Evolutionary conservation across 2,888 invertebrate genomes (phyloP).

Genomic region (Nymphalis c-album): DNA sequence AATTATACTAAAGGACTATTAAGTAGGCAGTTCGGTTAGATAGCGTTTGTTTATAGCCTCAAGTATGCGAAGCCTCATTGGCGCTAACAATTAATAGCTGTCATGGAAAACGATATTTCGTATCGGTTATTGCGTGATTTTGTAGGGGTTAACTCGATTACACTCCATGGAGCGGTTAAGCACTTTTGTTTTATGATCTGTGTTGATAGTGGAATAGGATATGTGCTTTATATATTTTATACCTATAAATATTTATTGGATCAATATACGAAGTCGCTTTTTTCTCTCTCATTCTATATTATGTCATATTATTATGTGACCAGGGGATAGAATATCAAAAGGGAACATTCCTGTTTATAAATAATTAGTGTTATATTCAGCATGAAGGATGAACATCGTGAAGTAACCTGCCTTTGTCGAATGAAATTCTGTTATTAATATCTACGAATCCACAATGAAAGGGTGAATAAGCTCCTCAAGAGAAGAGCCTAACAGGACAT

Average conservation of each 20-base stretch:
- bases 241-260: slow-evolving; percentile 8
- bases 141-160: slow-evolving; percentile 71
- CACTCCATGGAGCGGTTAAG: slow-evolving; percentile 58
- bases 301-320: too few species aligned
- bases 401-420: too few species aligned
- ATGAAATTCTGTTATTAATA: too few species aligned
- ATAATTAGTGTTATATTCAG: too few species aligned
- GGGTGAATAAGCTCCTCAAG: too few species aligned
- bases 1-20: slow-evolving; percentile 64
- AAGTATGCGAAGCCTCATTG: slow-evolving; percentile 62
- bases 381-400: too few species aligned
- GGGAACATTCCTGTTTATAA: too few species aligned
- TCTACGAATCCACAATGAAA: too few species aligned
- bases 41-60: slow-evolving; percentile 64
- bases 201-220: slow-evolving; percentile 39
- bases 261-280: neutral
- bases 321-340: too few species aligned
- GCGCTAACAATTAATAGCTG: slow-evolving; percentile 61
- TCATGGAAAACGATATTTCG: slow-evolving; percentile 66
- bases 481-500: too few species aligned
- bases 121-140: slow-evolving; percentile 63
- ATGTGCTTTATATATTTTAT: slow-evolving; percentile 1
- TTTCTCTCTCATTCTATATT: too few species aligned
- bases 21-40: slow-evolving; percentile 56
- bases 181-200: slow-evolving; percentile 51